Base-by-base conservation (phyloP, 2,888 invertebrate genomes). In the Herminia tarsipennalis region DNA sequence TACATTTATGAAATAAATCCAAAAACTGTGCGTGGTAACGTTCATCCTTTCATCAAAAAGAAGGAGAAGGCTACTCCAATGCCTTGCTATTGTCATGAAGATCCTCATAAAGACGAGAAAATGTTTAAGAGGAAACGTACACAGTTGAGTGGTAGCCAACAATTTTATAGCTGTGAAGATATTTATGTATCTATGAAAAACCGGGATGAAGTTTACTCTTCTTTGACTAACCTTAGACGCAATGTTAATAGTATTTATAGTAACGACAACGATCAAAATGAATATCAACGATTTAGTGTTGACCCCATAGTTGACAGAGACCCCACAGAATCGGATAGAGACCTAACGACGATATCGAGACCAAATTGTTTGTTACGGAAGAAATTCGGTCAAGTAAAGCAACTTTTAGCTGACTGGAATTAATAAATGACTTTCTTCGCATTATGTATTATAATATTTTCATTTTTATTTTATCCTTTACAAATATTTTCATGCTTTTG, bases 41-140 rank as follows among this genome's bases (percentile, higher is more conserved):
- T 38, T 13, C 70, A 67, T 40, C 86, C 83, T 8, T 86, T 87
- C 46, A 67, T 67, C n/a, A 80, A 56, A 58, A 74, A 47, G 21
- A 82, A 68, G 70, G 60, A 69, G 38, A 72, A 65, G 51, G 68
- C 64, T 20, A 56, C 67, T 12, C 70, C 69, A 2, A 66, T 74
- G 59, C 82, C 81, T 9, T 87, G 87, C 59, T 81, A 74, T 62
- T 86, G 87, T 56, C 65, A 73, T 10, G 72, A 71, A 61, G 67
- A 67, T 56, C 55, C 55, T 16, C 42, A 60, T 8, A 46, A 58
- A 29, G 46, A 54, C 36, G 37, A 33, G 13, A 59, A 63, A 61
- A 35, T 54, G 39, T 33, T 39, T 42, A 42, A 25, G 28, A 43
- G 37, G 30, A 50, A 38, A 6, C 32, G 22, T 16, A 56, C 52